These are phyloP conservation scores for Masnerella sp. DNA, from an alignment of 2,888 invertebrate species.

Conservation along the genomic window DNA sequence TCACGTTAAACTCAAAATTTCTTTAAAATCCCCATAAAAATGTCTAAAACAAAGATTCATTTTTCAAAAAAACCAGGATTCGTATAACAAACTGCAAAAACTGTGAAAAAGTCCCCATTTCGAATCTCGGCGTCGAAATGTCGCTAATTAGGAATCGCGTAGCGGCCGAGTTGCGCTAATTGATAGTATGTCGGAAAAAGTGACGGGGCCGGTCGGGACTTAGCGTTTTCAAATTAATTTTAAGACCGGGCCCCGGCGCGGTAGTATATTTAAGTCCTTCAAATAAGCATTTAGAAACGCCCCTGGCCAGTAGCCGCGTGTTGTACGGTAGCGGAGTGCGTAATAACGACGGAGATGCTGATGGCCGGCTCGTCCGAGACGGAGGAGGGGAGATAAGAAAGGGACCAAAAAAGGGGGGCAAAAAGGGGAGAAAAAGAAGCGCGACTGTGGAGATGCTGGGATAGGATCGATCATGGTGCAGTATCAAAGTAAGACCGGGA, in stretches of 20 bases:
- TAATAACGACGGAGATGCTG: constrained; percentile 63
- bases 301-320: constrained; percentile 66
- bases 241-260: constrained; percentile 56
- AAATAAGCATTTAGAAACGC: constrained; percentile 58
- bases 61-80: background rate
- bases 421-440: background rate
- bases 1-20: background rate
- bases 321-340: constrained; percentile 70
- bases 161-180: constrained; percentile 25
- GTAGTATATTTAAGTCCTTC: constrained; percentile 58
- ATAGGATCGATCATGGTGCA: constrained; percentile 54
- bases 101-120: too few species aligned
- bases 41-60: background rate
- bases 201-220: too few species aligned
- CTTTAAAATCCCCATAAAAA: background rate
- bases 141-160: background rate
- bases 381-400: constrained; percentile 49
- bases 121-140: too few species aligned
- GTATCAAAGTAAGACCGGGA: constrained; percentile 56
- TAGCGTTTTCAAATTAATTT: constrained; percentile 53
- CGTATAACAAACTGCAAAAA: background rate
- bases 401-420: constrained; percentile 20
- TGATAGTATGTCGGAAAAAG: constrained; percentile 33
- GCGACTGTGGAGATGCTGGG: background rate
- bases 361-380: constrained; percentile 33